These are phyloP conservation scores for Iselma pallidipennis DNA, from an alignment of 2,888 invertebrate species.

Conservation along the genomic window DNA sequence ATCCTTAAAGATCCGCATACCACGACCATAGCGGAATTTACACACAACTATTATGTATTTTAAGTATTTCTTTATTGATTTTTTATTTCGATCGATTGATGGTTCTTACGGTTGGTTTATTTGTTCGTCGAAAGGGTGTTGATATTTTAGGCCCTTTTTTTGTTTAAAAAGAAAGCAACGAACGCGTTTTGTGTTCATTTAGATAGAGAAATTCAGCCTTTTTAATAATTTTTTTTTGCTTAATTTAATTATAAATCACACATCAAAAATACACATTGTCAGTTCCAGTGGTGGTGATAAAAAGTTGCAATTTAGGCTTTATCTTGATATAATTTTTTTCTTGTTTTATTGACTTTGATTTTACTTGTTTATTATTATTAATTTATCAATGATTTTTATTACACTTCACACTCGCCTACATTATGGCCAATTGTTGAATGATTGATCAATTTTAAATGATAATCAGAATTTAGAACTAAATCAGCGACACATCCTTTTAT, in stretches of 20 bases:
- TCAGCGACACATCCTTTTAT: slow-evolving; percentile 67
- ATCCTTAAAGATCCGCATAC: slow-evolving; percentile 42
- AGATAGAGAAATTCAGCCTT: slow-evolving; percentile 42
- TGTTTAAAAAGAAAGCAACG: not conserved
- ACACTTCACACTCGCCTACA: slow-evolving; percentile 53
- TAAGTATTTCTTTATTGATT: not conserved
- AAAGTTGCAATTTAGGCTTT: slow-evolving; percentile 28
- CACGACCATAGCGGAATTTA: slow-evolving; percentile 35
- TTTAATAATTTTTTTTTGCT: not conserved
- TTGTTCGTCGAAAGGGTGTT: not conserved
- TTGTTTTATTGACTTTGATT: slow-evolving; percentile 37
- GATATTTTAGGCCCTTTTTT: not conserved
- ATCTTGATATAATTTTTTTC: slow-evolving; percentile 8
- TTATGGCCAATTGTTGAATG: slow-evolving; percentile 59
- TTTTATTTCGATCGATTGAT: not conserved
- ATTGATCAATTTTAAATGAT: slow-evolving; percentile 58
- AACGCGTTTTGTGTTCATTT: not conserved
- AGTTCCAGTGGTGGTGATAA: slow-evolving; percentile 16
- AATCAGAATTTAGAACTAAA: slow-evolving; percentile 65
- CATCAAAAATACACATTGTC: slow-evolving; percentile 41
- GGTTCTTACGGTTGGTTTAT: not conserved
- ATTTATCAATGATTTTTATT: slow-evolving; percentile 16
- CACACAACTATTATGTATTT: slow-evolving; percentile 40
- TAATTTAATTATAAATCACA: slow-evolving; percentile 48
- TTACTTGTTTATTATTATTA: slow-evolving; percentile 5